Base-by-base conservation (phyloP, 92 coral and sea anemone species). In the Heteractis magnifica region DNA sequence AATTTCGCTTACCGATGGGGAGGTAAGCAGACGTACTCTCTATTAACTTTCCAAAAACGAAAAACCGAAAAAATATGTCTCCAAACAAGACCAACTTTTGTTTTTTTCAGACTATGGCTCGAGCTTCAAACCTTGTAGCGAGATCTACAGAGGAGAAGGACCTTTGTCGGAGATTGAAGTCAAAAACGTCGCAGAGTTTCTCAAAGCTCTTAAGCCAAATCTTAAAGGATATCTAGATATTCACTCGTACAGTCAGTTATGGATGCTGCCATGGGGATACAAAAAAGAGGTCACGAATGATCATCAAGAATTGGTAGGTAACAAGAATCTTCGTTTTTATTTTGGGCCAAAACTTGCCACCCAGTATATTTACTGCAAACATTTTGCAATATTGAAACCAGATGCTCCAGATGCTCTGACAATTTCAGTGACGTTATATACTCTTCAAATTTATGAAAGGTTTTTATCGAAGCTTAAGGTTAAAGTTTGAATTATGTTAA, bases 241-340 rank as follows among this genome's bases (percentile, higher is more conserved):
- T 20, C 98, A 94, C 83, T 94, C 98, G 10, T 94, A 94, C 76
- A 83, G 98, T 23, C 95, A 94, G 75, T 79, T 94, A 76, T 81
- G 90, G 88, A 87, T 92, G 98, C 83, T 86, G 52, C 98, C 98
- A 51, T 94, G 93, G 93, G 94, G 98, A 44, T 90, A 87, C 65
- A 91, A 87, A 52, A 84, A 81, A 71, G 65, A 83, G 0, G 53
- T 10, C 4, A 65, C 87, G 6, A 73, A 81, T 6, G 95, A 91
- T 49, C 58, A 85, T 70, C 72, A 82, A 3, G 98, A 94, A 71
- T 49, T 89, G 95, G 98, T 92, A 77, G 15, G 91, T 18, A 34
- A 76, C 60, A 76, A 4, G 11, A 55, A 55, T 55, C 59, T 55
- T 13, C 3, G 44, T 34, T 55, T 55, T 1, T 55, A 8, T 8